phyloP scores from a whole-genome alignment of 1,140 invertebrate genomes.

The Oedothorax gibbosus region DNA sequence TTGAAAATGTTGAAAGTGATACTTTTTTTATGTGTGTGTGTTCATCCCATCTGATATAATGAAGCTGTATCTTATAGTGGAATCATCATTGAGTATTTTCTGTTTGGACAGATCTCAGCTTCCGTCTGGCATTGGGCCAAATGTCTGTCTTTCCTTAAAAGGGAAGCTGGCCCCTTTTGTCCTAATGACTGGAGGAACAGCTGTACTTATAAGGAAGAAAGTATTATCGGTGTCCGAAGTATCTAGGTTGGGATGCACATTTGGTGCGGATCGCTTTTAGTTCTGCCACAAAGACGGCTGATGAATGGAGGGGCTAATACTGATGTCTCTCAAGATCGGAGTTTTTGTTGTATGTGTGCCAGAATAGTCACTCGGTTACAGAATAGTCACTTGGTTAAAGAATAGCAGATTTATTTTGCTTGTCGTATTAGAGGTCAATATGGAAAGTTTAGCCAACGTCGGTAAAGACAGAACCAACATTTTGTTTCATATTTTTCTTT shows the following conservation, averaged over 20 bases:
- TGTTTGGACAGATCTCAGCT: conserved; percentile 42
- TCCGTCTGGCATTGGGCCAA: conserved; percentile 48
- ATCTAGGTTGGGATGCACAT: neutral
- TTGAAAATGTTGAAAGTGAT: too few relatives aligned
- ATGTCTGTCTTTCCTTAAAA: conserved; percentile 40
- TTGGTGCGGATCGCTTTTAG: conserved; percentile 30
- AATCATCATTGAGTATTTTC: neutral
- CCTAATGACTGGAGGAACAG: conserved; percentile 52
- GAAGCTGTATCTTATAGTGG: neutral
- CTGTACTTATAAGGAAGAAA: conserved; percentile 51
- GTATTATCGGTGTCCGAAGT: conserved; percentile 44
- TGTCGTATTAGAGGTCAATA: too few relatives aligned
- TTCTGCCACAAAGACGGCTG: conserved; percentile 14
- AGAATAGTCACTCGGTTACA: too few relatives aligned
- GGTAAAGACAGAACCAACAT: too few relatives aligned
- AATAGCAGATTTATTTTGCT: too few relatives aligned
- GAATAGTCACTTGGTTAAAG: too few relatives aligned
- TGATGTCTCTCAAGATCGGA: neutral
- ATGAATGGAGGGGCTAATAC: conserved; percentile 34
- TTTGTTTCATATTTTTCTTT: too few relatives aligned
- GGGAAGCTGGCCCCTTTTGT: conserved; percentile 42
- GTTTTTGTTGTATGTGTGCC: too few relatives aligned
- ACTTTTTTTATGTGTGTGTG: too few relatives aligned
- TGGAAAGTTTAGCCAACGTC: too few relatives aligned
- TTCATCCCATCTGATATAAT: too few relatives aligned